Evolutionary conservation across 2,888 invertebrate genomes (phyloP).

Genomic region (Nebria salina): DNA sequence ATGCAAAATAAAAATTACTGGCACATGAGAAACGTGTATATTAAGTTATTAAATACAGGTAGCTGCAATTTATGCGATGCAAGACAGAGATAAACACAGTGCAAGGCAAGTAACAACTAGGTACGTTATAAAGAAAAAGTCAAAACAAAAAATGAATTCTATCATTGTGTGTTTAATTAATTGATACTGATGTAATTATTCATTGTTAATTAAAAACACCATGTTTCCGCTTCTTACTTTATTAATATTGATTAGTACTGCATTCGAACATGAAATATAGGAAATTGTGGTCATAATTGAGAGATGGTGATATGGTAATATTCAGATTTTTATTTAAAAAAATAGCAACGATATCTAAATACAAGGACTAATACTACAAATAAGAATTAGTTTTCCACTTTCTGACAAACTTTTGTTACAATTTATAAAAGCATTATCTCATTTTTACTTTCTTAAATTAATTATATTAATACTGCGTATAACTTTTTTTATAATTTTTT

Average conservation of each 20-base stretch:
- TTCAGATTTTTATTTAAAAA: too few relatives aligned
- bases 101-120: not conserved
- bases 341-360: too few relatives aligned
- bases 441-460: too few relatives aligned
- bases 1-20: constrained; percentile 16
- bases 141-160: constrained; percentile 35
- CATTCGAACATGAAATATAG: not conserved
- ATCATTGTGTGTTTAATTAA: constrained; percentile 43
- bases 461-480: too few relatives aligned
- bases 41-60: constrained; percentile 31
- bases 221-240: constrained; percentile 27
- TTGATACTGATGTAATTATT: constrained; percentile 42
- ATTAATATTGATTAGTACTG: constrained; percentile 14
- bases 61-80: constrained; percentile 21
- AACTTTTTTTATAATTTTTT: too few relatives aligned
- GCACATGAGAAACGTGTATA: constrained; percentile 18
- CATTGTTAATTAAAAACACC: constrained; percentile 43
- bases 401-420: too few relatives aligned
- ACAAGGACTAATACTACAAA: too few relatives aligned
- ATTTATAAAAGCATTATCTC: too few relatives aligned
- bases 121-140: constrained; percentile 18
- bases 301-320: not conserved
- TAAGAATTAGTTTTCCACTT: too few relatives aligned
- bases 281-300: not conserved
- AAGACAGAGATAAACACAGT: constrained; percentile 33